Evolutionary conservation across 1,140 invertebrate genomes (phyloP).

Genomic region (Alviniconcha marisindica): DNA sequence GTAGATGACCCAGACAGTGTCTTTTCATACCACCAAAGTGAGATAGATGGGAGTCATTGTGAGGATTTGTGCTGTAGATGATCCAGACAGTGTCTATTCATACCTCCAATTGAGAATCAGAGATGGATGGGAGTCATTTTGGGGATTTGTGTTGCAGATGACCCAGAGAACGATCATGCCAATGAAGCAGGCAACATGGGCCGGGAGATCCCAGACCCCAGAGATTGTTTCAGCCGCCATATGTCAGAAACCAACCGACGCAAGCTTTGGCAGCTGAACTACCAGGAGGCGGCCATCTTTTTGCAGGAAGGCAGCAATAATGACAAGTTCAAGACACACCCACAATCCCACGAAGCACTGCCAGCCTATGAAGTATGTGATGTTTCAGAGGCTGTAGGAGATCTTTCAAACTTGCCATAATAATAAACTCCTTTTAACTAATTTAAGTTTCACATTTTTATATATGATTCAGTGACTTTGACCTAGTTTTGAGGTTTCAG

Average conservation of each 20-base stretch:
- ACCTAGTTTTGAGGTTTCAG: too few relatives aligned
- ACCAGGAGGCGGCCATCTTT: slow-evolving; percentile 90
- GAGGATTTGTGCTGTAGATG: too few relatives aligned
- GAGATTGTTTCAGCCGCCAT: slow-evolving; percentile 30
- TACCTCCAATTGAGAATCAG: too few relatives aligned
- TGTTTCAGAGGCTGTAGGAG: too few relatives aligned
- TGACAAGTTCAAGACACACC: slow-evolving; percentile 94
- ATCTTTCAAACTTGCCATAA: too few relatives aligned
- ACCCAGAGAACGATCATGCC: slow-evolving; percentile 54
- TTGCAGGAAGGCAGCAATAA: slow-evolving; percentile 92
- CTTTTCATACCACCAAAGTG: slow-evolving; percentile 38
- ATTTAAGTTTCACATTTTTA: too few relatives aligned
- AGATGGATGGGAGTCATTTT: not conserved
- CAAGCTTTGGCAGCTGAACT: slow-evolving; percentile 88
- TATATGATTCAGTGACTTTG: too few relatives aligned
- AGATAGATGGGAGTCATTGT: too few relatives aligned
- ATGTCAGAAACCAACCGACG: slow-evolving; percentile 40
- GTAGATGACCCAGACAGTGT: slow-evolving; percentile 27
- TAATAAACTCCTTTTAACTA: too few relatives aligned
- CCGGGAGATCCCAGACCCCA: slow-evolving; percentile 48
- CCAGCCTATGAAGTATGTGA: slow-evolving; percentile 85
- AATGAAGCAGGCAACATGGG: slow-evolving; percentile 61
- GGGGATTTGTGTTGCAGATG: slow-evolving; percentile 52
- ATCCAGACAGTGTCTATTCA: too few relatives aligned
- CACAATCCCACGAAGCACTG: slow-evolving; percentile 86